phyloP scores from a whole-genome alignment of 2,888 invertebrate species.

The Homarus gammarus region DNA sequence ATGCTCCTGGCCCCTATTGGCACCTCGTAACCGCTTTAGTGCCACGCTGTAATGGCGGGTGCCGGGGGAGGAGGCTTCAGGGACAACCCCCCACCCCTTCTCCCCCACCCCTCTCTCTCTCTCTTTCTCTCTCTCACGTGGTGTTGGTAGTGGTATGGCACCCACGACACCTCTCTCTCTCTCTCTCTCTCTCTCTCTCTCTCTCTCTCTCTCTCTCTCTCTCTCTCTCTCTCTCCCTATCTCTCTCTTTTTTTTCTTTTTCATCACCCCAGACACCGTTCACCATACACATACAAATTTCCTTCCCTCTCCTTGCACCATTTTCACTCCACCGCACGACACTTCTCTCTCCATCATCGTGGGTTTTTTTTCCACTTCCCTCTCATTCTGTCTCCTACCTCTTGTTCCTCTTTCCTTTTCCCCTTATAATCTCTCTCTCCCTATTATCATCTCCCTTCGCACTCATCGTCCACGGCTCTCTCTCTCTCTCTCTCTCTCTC shows the following conservation, averaged over 20 bases:
- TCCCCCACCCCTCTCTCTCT: background rate
- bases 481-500: background rate
- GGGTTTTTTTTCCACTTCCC: background rate
- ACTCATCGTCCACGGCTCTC: background rate
- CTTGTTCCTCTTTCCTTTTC: background rate
- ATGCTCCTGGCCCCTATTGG: constrained; percentile 57
- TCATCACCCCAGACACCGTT: background rate
- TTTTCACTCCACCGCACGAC: background rate
- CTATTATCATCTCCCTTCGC: constrained; percentile 19
- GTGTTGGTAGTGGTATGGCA: too few species aligned
- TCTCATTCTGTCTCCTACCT: constrained; percentile 19
- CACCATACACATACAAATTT: background rate
- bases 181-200: constrained; percentile 13
- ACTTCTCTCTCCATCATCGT: background rate
- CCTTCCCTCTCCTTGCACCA: background rate
- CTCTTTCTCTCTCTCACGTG: constrained; percentile 14
- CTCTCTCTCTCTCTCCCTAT: background rate
- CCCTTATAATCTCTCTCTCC: background rate
- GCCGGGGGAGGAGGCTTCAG: background rate
- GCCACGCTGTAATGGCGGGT: constrained; percentile 55
- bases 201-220: constrained; percentile 11
- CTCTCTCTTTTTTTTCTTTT: background rate
- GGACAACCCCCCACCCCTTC: background rate
- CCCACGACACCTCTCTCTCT: background rate
- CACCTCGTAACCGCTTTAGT: constrained; percentile 68